Base-by-base conservation (phyloP, 1,140 invertebrate genomes). In the Parasteatoda tepidariorum region DNA sequence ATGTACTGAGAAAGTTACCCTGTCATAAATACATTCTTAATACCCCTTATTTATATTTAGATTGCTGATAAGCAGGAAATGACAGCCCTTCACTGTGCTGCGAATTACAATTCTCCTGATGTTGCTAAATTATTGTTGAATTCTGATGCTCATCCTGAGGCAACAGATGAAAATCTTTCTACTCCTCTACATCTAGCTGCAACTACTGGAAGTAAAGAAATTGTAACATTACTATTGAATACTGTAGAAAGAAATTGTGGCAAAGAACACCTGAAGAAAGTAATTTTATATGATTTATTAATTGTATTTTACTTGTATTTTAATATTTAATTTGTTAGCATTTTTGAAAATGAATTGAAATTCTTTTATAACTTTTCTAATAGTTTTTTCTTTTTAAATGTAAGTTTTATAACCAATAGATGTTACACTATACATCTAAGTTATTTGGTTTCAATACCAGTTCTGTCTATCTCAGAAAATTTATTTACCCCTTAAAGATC, bases 1-100 rank as follows among this genome's bases (percentile, higher is more conserved):
- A n/a, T n/a, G n/a, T n/a, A n/a, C n/a, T n/a, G n/a, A n/a, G n/a
- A n/a, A n/a, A n/a, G n/a, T n/a, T n/a, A n/a, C n/a, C n/a, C n/a
- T n/a, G n/a, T 67, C 3, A 67, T 38, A 59, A 48, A 54, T 48
- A 30, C 28, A 41, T 9, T 71, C 26, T 55, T 28, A 11, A 31
- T 64, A 59, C 70, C 31, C 18, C 48, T 70, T 62, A 1, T 70
- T 1, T 30, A 24, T 64, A 85, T 84, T 71, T 84, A 91, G 90
- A 88, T 88, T 34, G 79, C 78, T 30, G 90, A 91, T 85, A 90
- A 90, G 41, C 88, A 90, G 74, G 86, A 87, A 55, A 93, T 93
- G 88, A 93, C 93, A 4, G 91, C 94, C 13, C 87, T 96, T 22
- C 95, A 97, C 88, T 91, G 96, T 85, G 94, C 95, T 48, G 92